Evolutionary conservation across 2,888 invertebrate species (phyloP).

Genomic region (Alviniconcha strummeri): DNA sequence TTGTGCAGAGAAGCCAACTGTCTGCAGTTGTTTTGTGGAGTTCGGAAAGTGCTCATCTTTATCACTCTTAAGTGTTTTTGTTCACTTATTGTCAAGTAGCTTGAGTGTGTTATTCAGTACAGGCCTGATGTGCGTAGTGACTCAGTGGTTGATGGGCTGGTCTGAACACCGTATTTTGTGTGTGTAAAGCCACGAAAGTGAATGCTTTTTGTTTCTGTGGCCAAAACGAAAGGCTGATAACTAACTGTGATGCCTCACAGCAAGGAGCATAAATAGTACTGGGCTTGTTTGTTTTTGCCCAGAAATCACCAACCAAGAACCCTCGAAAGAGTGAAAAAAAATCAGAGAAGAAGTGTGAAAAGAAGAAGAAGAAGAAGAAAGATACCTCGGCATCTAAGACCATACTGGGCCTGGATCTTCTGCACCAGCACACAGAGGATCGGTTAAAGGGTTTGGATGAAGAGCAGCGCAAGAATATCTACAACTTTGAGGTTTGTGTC

Average conservation of each 20-base stretch:
- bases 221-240: background rate
- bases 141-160: too few species aligned
- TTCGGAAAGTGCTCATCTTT: too few species aligned
- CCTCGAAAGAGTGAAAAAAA: slow-evolving; percentile 8
- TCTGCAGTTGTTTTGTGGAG: too few species aligned
- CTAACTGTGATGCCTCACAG: too few species aligned
- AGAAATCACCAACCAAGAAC: background rate
- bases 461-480: slow-evolving; percentile 56
- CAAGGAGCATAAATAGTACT: background rate
- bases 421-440: slow-evolving; percentile 62
- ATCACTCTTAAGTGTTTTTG: too few species aligned
- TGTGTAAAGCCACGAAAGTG: too few species aligned
- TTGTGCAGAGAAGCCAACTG: too few species aligned
- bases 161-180: too few species aligned
- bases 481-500: slow-evolving; percentile 56
- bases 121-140: too few species aligned
- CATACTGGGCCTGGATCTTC: slow-evolving; percentile 59
- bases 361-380: slow-evolving; percentile 48
- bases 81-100: too few species aligned
- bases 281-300: background rate
- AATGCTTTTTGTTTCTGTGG: too few species aligned
- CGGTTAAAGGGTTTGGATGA: slow-evolving; percentile 52
- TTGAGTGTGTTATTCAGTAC: too few species aligned
- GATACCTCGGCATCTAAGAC: slow-evolving; percentile 49
- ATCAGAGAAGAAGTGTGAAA: background rate